A percentile compares a stretch with the other conserved stretches of the same genome.
Conservation (phyloP, 23 tunicate genomes). For the Clavelina lepadiformis region DNA sequence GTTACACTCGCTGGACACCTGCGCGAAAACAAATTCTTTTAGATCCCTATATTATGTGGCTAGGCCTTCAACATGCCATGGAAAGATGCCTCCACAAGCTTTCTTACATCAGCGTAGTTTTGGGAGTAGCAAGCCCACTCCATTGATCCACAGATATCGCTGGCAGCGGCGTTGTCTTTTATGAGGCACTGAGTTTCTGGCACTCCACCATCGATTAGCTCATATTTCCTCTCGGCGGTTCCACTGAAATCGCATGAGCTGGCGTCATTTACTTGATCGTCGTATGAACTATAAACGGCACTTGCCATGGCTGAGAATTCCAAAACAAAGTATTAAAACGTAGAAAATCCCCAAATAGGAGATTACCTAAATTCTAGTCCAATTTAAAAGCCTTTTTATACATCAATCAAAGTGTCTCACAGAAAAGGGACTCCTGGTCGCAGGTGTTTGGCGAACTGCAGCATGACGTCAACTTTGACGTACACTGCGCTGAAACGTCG, state of each 20-base stretch:
- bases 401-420: conserved; percentile 5
- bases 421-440: conserved; percentile 12
- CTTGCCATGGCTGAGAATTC: conserved; percentile 56
- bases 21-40: background rate
- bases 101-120: conserved; percentile 79
- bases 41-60: no score
- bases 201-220: conserved; percentile 40
- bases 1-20: conserved; percentile 65
- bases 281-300: conserved; percentile 69
- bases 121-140: conserved; percentile 81
- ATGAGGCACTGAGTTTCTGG: conserved; percentile 46
- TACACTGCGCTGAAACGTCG: conserved; percentile 81
- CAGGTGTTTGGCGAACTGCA: conserved; percentile 33
- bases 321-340: background rate
- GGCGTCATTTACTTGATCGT: conserved; percentile 41
- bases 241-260: conserved; percentile 87
- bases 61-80: background rate
- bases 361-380: background rate
- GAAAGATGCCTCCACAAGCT: background rate
- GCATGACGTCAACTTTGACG: conserved; percentile 36
- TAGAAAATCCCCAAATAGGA: background rate
- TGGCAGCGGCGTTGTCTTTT: conserved; percentile 32
- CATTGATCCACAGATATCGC: conserved; percentile 78
- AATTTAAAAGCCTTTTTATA: background rate
- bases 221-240: conserved; percentile 55